Base-by-base conservation (phyloP, 2,888 invertebrate genomes). In the Druceiella hillmani region DNA sequence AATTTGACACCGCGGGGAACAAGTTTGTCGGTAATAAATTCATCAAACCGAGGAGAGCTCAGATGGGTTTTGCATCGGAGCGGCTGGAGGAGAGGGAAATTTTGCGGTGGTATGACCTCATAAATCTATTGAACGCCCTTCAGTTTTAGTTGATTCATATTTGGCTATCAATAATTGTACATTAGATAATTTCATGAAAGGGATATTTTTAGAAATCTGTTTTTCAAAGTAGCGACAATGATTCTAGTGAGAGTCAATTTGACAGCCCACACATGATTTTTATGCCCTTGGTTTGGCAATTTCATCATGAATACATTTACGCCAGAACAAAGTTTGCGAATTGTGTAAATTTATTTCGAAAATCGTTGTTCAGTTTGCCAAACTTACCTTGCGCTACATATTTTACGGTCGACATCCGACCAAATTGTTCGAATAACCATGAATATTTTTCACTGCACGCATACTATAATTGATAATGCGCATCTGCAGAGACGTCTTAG, bases 251-350 rank as follows among this genome's bases (percentile, higher is more conserved):
- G 39, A 31, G 13, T 34, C 45, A 36, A 17, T 36, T 47, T 43
- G 33, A 44, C 36, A 47, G 28, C 22, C 44, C 38, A 34, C 35
- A 36, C 27, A 15, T 47, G 36, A 47, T 46, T 47, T 45, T 13
- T 41, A 28, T 13, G 44, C 30, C 41, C 35, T 44, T 25, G 22
- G 33, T 13, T 44, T 46, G 43, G 40, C 30, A 41, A 47, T 44
- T 47, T 48, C 40, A 48, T 7, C 33, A 45, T 48, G 41, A 33
- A 48, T 38, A 43, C 41, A 46, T 16, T 38, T 13, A 47, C 45
- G 29, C 31, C 34, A 25, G 44, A 47, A 33, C 38, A 47, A 47
- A 41, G 41, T 36, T 35, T 38, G 25, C 46, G 40, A 47, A 49
- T 45, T 41, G 43, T 45, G 34, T 24, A 47, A 47, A 44, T 44